Base-by-base conservation (phyloP, 1,140 invertebrate genomes). In the Neotoxoptera formosana region DNA sequence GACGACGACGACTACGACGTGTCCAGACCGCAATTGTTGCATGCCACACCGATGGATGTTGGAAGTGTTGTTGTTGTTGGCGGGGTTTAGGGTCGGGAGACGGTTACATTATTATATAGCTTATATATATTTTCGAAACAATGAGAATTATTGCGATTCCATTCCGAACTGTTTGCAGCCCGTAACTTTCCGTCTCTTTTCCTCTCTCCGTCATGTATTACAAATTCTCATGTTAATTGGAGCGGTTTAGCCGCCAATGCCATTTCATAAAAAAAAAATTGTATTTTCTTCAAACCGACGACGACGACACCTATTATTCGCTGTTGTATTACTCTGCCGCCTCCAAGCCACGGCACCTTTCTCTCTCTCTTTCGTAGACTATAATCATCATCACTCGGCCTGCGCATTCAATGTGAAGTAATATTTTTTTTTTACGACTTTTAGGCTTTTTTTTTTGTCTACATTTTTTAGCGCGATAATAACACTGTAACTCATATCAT, bases 121-220 rank as follows among this genome's bases (percentile, higher is more conserved):
- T 34, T 81, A 81, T 36, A 81, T 81, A 83, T 41, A 41, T 84
- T 41, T 23, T 45, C 48, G 36, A 84, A 84, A 93, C 91, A 93
- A 93, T 93, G 91, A 83, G 48, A 93, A 93, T 93, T 86, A 93
- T 93, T 93, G 91, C 81, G 91, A 93, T 93, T 86, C 91, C 81
- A 84, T 84, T 93, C 67, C 81, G 14, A 67, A 30, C 56, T 90
- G 14, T 67, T 60, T 90, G 14, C 25, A 34, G n/a, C n/a, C n/a
- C 60, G n/a, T 34, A 76, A 76, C n/a, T 76, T 76, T 51, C 60
- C 17, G 25, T 25, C 53, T 67, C 34, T 60, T 67, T 90, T 90
- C 36, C 30, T 41, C 56, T 30, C 25, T 67, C 25, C 11, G 36
- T 60, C 67, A 36, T 93, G 91, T 93, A 53, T 56, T 86, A 93